Conservation (phyloP, 2,113 vertebrate species). For the Piprites chloris region DNA sequence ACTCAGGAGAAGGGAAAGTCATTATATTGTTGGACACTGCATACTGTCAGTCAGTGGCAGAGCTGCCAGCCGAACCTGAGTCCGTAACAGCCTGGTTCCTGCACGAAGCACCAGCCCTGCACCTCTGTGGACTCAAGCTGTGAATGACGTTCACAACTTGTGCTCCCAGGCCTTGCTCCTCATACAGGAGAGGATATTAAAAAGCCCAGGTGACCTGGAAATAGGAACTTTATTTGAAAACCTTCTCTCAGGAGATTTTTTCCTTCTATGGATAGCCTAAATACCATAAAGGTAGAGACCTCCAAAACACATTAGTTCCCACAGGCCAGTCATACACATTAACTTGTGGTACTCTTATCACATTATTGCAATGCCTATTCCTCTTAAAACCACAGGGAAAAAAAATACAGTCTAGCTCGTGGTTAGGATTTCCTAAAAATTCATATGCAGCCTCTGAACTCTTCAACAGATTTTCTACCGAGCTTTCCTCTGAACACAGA, state of each 20-base stretch:
- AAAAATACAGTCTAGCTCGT: background rate
- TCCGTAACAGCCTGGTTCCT: background rate
- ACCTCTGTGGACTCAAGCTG: background rate
- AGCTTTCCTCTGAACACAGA: background rate
- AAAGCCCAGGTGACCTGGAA: background rate
- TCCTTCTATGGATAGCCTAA: background rate
- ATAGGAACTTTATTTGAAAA: background rate
- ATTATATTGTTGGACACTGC: no score
- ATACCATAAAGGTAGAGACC: background rate
- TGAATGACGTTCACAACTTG: background rate
- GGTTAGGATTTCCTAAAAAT: background rate
- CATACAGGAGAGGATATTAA: background rate
- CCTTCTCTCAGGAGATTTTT: background rate
- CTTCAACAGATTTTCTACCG: background rate
- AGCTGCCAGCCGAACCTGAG: background rate
- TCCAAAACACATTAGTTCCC: background rate
- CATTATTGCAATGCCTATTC: background rate
- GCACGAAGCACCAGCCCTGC: background rate
- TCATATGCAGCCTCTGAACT: background rate
- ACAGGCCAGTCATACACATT: background rate
- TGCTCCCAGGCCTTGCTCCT: background rate
- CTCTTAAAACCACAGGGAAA: background rate
- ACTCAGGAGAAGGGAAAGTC: background rate
- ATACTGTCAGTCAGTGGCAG: background rate
- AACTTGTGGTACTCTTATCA: fast-evolving